These are phyloP conservation scores for Polietes domitor DNA, from an alignment of 2,888 invertebrate species.

Conservation along the genomic window DNA sequence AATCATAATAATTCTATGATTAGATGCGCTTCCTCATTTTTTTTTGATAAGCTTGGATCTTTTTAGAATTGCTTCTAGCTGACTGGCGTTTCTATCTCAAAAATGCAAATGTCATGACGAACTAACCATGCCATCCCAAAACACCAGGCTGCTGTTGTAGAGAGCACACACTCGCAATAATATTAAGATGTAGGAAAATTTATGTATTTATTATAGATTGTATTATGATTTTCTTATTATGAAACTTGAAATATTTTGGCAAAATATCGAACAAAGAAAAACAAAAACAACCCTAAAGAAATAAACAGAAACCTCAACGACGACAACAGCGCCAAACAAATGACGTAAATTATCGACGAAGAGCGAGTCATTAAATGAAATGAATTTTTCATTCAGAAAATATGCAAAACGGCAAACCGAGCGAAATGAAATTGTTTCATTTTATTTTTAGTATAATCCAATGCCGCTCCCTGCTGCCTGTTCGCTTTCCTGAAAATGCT, in stretches of 20 bases:
- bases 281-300: slow-evolving; percentile 28
- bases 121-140: too few relatives aligned
- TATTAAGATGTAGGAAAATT: slow-evolving; percentile 31
- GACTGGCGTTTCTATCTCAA: too few relatives aligned
- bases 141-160: neutral
- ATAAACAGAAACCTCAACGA: slow-evolving; percentile 21
- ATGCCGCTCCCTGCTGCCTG: too few relatives aligned
- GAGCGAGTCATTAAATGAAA: slow-evolving; percentile 44
- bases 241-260: slow-evolving; percentile 10
- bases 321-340: slow-evolving; percentile 38
- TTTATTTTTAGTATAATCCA: neutral
- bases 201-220: slow-evolving; percentile 29
- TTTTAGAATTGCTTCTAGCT: too few relatives aligned
- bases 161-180: slow-evolving; percentile 1
- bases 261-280: slow-evolving; percentile 1
- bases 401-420: slow-evolving; percentile 14
- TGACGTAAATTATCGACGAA: slow-evolving; percentile 61
- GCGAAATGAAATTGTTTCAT: slow-evolving; percentile 5
- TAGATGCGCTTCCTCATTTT: too few relatives aligned
- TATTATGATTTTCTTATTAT: slow-evolving; percentile 32
- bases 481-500: too few relatives aligned
- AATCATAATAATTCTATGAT: too few relatives aligned
- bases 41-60: too few relatives aligned
- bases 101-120: too few relatives aligned
- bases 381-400: slow-evolving; percentile 61